phyloP scores from a whole-genome alignment of 2,888 invertebrate species.

The Eledona agricola region DNA sequence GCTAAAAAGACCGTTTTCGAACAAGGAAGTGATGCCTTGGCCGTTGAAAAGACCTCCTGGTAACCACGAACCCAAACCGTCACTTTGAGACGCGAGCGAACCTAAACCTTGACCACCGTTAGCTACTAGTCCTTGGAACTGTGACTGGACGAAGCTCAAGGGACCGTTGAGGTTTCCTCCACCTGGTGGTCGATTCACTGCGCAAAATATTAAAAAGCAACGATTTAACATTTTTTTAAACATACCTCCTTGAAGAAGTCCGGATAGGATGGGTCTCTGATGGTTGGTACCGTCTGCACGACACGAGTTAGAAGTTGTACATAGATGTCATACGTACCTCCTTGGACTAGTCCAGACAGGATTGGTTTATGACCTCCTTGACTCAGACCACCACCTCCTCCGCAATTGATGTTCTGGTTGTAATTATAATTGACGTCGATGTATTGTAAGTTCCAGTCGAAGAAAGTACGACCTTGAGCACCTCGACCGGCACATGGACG shows the following conservation, averaged over 20 bases:
- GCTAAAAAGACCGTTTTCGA: conserved; percentile 32
- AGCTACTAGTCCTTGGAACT: conserved; percentile 16
- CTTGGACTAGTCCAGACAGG: neutral
- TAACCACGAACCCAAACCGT: conserved; percentile 15
- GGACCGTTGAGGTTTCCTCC: conserved; percentile 19
- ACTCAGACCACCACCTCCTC: conserved; percentile 21
- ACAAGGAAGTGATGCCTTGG: conserved; percentile 32
- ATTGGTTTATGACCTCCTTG: conserved; percentile 6
- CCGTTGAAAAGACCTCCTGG: conserved; percentile 33
- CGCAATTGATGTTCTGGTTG: conserved; percentile 50
- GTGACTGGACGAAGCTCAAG: conserved; percentile 24
- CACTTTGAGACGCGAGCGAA: conserved; percentile 15
- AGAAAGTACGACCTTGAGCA: conserved; percentile 49
- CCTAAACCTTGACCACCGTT: conserved; percentile 11
- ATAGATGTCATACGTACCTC: too few relatives aligned
- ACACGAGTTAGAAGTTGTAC: too few relatives aligned
- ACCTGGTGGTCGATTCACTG: conserved; percentile 9
- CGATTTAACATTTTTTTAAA: neutral
- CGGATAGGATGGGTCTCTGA: conserved; percentile 11
- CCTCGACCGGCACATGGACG: conserved; percentile 35
- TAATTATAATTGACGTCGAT: conserved; percentile 51
- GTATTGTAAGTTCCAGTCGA: conserved; percentile 48
- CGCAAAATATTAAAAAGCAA: conserved; percentile 5
- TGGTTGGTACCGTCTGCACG: conserved; percentile 7
- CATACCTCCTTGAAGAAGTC: conserved; percentile 15